Evolutionary conservation across 2,797 vertebrate species (phyloP), one percentile per base, ranked within the genome.

Genomic region (Hirundo rustica): DNA sequence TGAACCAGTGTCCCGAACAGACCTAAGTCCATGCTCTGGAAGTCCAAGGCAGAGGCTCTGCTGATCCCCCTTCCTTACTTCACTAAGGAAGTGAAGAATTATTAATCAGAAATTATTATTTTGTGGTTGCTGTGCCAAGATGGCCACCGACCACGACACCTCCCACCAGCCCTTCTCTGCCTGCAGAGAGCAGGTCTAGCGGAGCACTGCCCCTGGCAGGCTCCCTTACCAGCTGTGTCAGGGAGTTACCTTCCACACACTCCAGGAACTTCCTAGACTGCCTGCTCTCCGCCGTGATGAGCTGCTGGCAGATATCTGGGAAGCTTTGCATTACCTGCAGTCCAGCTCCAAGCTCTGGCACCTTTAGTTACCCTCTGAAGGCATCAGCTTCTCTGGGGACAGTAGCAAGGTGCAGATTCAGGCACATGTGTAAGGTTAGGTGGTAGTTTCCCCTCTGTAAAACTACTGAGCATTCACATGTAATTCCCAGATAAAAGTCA

Each of bases 61-160:
- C 25, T 60, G 47, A 60, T 68, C n/a, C 14, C n/a, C 14, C 17
- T 66, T 66, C 13, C 45, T 80, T 34, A 40, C 29, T 38, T 80
- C 61, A 40, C 25, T 14, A 29, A 66, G 25, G 21, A 40, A 38
- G 38, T 38, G 38, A 38, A 38, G 38, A 38, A 38, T 38, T 38
- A 38, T 38, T 38, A 38, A 38, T n/a, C 32, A 26, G 30, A 88
- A 73, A 34, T 38, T 15, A 9, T 18, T 11, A 26, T 73, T 60
- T 73, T 66, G 30, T 80, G 29, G n/a, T 40, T 73, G 16, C n/a
- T 45, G 40, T 66, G n/a, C 17, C 61, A 26, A 45, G 20, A 26
- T 2, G 0, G 25, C 16, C 68, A 18, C 29, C 0, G 1, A 34
- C n/a, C 27, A 47, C 13, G 38, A 40, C n/a, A 26, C 17, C 20